These are phyloP conservation scores for Aldabrachelys gigantea DNA, from an alignment of 2,113 vertebrate genomes.

Conservation along the genomic window DNA sequence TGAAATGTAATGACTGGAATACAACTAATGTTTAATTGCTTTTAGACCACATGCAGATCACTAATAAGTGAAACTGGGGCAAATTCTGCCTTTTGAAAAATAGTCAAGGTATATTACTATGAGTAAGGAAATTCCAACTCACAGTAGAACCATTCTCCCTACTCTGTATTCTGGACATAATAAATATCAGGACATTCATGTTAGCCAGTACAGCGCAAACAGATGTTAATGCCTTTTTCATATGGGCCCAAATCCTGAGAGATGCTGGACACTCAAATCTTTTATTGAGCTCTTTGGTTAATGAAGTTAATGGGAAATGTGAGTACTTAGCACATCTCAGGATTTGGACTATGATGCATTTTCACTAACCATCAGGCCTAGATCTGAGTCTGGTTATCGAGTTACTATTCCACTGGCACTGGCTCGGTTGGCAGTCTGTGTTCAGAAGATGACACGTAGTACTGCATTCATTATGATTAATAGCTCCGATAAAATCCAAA, in stretches of 20 bases:
- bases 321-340: not conserved
- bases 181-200: not conserved
- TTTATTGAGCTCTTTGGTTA: not conserved
- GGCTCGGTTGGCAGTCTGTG: not conserved
- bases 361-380: not conserved
- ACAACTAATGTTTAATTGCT: not conserved
- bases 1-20: not conserved
- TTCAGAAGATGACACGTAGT: not conserved
- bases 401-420: not conserved
- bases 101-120: not conserved
- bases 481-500: not conserved
- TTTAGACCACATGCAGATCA: not conserved
- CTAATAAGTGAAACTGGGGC: not conserved
- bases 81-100: not conserved
- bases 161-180: not conserved
- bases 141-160: not conserved
- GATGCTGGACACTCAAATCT: not conserved
- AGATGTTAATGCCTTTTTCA: not conserved
- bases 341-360: not conserved
- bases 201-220: accelerated
- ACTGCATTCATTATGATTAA: not conserved
- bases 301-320: not conserved
- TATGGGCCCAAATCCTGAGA: not conserved
- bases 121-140: not conserved
- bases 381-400: not conserved